These are phyloP conservation scores for Hedychridium roseum DNA, from an alignment of 2,888 invertebrate genomes.

Conservation along the genomic window DNA sequence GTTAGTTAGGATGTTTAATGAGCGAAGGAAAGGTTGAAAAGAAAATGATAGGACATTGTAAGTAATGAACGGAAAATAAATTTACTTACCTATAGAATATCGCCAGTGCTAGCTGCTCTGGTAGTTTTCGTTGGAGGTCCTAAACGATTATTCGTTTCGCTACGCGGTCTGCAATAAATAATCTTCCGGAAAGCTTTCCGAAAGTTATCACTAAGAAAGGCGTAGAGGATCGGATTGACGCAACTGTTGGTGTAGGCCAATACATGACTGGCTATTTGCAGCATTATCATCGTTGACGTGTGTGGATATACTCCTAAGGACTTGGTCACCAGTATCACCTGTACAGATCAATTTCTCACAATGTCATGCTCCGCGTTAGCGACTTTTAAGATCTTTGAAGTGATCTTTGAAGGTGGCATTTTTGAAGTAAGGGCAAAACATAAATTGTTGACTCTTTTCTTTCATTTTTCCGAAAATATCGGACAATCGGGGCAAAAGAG, in stretches of 20 bases:
- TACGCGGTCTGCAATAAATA: conserved; percentile 69
- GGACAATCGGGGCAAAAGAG: too few relatives aligned
- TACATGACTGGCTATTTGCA: conserved; percentile 81
- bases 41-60: too few relatives aligned
- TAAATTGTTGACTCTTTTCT: too few relatives aligned
- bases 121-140: conserved; percentile 74
- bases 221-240: conserved; percentile 93
- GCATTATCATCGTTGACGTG: conserved; percentile 73
- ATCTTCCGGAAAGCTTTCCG: conserved; percentile 85
- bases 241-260: conserved; percentile 94
- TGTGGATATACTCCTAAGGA: conserved; percentile 77
- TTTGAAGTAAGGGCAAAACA: too few relatives aligned
- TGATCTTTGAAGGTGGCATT: too few relatives aligned
- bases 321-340: conserved; percentile 83
- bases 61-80: too few relatives aligned
- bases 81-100: conserved; percentile 68
- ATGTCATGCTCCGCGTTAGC: too few relatives aligned
- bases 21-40: too few relatives aligned
- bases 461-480: too few relatives aligned
- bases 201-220: conserved; percentile 93
- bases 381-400: too few relatives aligned
- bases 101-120: conserved; percentile 74
- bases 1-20: too few relatives aligned
- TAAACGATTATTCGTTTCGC: conserved; percentile 64
- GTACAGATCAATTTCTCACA: conserved; percentile 36